Evolutionary conservation across 2,113 vertebrate genomes (phyloP).

Genomic region (Hypanus sabinus): DNA sequence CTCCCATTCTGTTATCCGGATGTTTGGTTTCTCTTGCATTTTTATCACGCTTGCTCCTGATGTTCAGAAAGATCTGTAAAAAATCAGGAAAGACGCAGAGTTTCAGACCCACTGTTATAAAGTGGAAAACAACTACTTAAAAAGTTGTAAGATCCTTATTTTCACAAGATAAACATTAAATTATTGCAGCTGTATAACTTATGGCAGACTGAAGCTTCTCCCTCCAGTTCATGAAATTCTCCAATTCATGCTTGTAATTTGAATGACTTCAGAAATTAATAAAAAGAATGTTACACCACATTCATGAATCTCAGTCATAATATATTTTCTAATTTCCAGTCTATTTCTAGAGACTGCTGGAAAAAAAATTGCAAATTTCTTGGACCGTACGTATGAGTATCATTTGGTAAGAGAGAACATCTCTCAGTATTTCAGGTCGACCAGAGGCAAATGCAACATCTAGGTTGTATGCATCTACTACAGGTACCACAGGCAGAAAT

Average conservation of each 20-base stretch:
- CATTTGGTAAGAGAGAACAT: background rate
- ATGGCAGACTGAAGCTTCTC: background rate
- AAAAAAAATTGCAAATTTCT: background rate
- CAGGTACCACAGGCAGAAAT: background rate
- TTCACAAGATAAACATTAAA: background rate
- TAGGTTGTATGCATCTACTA: background rate
- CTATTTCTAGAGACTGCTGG: background rate
- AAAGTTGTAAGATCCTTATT: background rate
- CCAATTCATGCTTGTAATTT: background rate
- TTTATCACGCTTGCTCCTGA: background rate
- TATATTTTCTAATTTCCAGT: background rate
- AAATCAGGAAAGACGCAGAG: background rate
- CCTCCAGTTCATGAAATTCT: background rate
- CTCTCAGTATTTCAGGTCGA: background rate
- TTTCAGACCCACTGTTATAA: background rate
- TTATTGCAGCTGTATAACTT: background rate
- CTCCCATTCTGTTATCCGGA: conserved; percentile 35
- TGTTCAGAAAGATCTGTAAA: background rate
- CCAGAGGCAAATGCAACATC: background rate
- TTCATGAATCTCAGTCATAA: background rate
- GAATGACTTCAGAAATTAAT: background rate
- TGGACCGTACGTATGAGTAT: background rate
- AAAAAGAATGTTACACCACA: background rate
- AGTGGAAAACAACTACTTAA: too few relatives aligned
- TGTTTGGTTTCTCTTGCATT: conserved; percentile 35